phyloP scores from a whole-genome alignment of 2,888 invertebrate genomes.

The Andrena minutula region DNA sequence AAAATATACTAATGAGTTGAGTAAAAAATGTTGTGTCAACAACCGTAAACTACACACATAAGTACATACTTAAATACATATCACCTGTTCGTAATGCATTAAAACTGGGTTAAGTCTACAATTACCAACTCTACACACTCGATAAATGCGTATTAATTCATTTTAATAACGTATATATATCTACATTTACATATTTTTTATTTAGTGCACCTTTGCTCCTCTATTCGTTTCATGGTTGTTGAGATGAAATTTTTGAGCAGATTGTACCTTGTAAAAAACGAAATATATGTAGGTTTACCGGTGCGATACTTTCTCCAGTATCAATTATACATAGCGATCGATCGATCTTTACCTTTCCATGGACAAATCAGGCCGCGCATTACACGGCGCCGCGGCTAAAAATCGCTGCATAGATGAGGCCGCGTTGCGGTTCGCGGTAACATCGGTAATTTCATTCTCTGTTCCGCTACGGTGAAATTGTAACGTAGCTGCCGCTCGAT shows the following conservation, averaged over 20 bases:
- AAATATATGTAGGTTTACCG: background rate
- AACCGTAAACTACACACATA: too few species aligned
- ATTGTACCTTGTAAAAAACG: background rate
- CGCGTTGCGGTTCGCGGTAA: conserved; percentile 48
- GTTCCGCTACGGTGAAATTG: conserved; percentile 54
- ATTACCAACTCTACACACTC: too few species aligned
- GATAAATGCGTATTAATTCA: too few species aligned
- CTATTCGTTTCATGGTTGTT: too few species aligned
- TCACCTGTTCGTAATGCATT: too few species aligned
- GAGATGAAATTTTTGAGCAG: background rate
- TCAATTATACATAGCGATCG: conserved; percentile 31
- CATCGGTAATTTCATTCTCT: conserved; percentile 53
- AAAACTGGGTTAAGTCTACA: too few species aligned
- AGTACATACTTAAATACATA: too few species aligned
- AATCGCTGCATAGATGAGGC: conserved; percentile 23
- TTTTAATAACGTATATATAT: too few species aligned
- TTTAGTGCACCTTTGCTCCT: too few species aligned
- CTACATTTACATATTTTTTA: too few species aligned
- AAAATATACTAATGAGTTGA: too few species aligned
- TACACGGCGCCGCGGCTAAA: conserved; percentile 5
- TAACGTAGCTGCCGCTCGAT: conserved; percentile 30
- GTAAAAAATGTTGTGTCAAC: too few species aligned
- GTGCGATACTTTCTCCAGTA: conserved; percentile 33
- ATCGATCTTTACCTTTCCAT: conserved; percentile 40
- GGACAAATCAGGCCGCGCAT: conserved; percentile 24